Evolutionary conservation across 2,888 invertebrate genomes (phyloP).

Genomic region (Tiliacea citrago): DNA sequence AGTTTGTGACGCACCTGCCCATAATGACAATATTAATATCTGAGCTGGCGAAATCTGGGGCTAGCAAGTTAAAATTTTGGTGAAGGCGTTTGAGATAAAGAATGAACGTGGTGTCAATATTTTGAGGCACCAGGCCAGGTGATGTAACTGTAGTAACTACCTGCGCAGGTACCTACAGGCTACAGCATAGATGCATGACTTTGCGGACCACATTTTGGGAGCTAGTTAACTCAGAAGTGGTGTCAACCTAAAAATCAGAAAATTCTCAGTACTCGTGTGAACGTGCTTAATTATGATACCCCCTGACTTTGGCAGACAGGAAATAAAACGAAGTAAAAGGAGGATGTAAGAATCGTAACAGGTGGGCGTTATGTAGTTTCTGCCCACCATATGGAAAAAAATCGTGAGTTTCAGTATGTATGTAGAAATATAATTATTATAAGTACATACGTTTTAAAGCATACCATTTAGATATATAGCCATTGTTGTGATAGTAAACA

Average conservation of each 20-base stretch:
- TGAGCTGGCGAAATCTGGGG: not conserved
- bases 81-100: not conserved
- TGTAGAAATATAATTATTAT: not conserved
- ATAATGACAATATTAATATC: not conserved
- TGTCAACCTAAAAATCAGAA: not conserved
- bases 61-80: not conserved
- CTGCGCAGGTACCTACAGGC: not conserved
- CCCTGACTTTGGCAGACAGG: not conserved
- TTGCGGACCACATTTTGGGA: not conserved
- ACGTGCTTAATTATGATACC: not conserved
- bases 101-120: too few relatives aligned
- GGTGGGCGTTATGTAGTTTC: not conserved
- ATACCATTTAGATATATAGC: not conserved
- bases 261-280: not conserved
- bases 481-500: not conserved
- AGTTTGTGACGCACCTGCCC: not conserved
- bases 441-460: not conserved
- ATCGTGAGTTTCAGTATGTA: not conserved
- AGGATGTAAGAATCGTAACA: not conserved
- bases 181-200: not conserved
- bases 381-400: not conserved
- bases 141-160: not conserved
- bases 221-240: not conserved
- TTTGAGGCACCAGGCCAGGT: not conserved
- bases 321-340: not conserved